Evolutionary conservation across 2,888 invertebrate species (phyloP).

Genomic region (Lingula anatina): DNA sequence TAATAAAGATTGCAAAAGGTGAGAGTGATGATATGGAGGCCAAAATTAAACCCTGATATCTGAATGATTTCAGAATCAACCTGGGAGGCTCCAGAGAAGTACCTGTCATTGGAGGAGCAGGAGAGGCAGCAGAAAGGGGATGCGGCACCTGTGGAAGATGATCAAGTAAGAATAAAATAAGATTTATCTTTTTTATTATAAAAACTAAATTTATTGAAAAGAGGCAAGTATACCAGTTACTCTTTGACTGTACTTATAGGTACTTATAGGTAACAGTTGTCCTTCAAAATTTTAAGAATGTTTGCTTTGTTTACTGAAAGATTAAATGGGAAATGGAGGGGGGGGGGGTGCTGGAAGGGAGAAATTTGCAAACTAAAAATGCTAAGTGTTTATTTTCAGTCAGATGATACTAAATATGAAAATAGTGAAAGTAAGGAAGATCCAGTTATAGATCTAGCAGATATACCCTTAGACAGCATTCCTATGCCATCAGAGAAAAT

Average conservation of each 20-base stretch:
- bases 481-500: constrained; percentile 16
- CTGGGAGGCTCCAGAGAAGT: constrained; percentile 35
- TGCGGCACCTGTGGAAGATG: neutral
- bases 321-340: constrained; percentile 5
- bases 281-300: neutral
- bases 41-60: neutral
- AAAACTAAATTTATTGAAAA: neutral
- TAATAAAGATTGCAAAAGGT: neutral
- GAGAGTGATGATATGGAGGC: neutral
- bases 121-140: neutral
- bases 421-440: too few species aligned
- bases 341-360: constrained; percentile 1
- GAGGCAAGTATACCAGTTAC: neutral
- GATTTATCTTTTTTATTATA: neutral
- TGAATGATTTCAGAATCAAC: constrained; percentile 19
- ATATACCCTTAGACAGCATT: constrained; percentile 13
- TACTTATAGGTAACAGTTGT: neutral
- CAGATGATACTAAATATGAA: too few species aligned
- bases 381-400: too few species aligned
- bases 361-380: neutral
- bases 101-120: constrained; percentile 21
- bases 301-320: neutral
- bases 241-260: neutral
- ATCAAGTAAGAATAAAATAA: neutral
- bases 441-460: constrained; percentile 12